These are phyloP conservation scores for Yponomeuta sedellus DNA, from an alignment of 2,888 invertebrate genomes.

Conservation along the genomic window DNA sequence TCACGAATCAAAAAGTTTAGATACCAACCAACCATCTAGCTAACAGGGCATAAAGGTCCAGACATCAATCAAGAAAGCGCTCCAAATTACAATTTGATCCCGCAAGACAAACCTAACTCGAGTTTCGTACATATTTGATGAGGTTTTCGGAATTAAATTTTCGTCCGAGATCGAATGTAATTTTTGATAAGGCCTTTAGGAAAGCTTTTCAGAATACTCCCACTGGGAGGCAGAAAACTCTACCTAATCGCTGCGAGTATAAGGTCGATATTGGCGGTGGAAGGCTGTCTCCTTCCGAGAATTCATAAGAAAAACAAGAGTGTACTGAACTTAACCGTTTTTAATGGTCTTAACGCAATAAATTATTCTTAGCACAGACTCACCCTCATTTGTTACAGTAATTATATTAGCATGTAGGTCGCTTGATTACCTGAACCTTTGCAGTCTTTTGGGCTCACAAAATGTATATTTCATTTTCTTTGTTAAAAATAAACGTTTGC, in stretches of 20 bases:
- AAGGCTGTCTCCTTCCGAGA: background rate
- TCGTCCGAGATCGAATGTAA: background rate
- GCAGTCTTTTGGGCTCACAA: too few species aligned
- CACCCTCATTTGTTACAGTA: background rate
- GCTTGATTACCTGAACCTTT: too few species aligned
- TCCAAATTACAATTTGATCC: background rate
- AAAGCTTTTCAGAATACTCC: background rate
- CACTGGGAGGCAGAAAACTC: background rate
- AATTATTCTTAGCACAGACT: background rate
- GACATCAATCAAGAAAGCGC: too few species aligned
- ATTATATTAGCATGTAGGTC: background rate
- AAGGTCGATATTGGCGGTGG: background rate
- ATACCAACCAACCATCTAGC: too few species aligned
- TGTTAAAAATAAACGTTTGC: too few species aligned
- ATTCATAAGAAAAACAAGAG: background rate
- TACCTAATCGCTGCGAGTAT: background rate
- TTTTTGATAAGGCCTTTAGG: background rate
- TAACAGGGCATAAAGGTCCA: too few species aligned
- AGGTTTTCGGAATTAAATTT: conserved; percentile 1
- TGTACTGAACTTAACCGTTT: background rate
- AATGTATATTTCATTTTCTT: too few species aligned
- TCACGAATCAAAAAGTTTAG: too few species aligned
- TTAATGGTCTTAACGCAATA: conserved; percentile 1
- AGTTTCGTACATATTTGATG: background rate
- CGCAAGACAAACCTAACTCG: background rate